Conservation (phyloP, 2,797 vertebrate species). For the Clarias pachynema region DNA sequence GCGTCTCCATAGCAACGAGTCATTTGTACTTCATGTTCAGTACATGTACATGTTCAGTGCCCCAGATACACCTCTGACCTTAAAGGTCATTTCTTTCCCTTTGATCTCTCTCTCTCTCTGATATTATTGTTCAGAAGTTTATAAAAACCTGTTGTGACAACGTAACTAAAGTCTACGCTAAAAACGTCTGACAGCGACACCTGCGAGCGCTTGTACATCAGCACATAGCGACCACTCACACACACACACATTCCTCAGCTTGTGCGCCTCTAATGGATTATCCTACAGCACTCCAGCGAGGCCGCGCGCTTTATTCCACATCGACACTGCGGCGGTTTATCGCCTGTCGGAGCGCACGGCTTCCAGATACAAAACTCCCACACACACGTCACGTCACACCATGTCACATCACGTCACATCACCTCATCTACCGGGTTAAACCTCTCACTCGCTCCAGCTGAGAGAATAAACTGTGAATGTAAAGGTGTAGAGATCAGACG, state of each 20-base stretch:
- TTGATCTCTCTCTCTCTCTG: neutral
- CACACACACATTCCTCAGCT: neutral
- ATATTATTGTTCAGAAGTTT: neutral
- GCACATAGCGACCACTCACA: neutral
- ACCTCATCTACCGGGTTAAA: no score
- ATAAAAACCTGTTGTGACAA: neutral
- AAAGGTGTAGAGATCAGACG: neutral
- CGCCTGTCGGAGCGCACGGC: no score
- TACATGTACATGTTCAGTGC: neutral
- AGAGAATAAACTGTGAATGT: neutral
- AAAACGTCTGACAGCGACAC: slow-evolving; percentile 2
- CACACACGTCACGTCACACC: no score
- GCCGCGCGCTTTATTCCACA: neutral
- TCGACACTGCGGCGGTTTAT: no score
- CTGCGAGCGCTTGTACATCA: slow-evolving; percentile 1
- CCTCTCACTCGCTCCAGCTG: neutral
- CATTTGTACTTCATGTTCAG: neutral
- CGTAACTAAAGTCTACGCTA: neutral
- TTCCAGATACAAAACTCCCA: no score
- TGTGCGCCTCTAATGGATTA: neutral
- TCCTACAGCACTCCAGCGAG: neutral
- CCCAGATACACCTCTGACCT: neutral
- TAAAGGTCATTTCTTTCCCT: neutral
- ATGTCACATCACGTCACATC: no score
- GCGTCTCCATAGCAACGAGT: neutral